phyloP scores from a whole-genome alignment of 2,113 vertebrate genomes.

The Caranx melampygus region DNA sequence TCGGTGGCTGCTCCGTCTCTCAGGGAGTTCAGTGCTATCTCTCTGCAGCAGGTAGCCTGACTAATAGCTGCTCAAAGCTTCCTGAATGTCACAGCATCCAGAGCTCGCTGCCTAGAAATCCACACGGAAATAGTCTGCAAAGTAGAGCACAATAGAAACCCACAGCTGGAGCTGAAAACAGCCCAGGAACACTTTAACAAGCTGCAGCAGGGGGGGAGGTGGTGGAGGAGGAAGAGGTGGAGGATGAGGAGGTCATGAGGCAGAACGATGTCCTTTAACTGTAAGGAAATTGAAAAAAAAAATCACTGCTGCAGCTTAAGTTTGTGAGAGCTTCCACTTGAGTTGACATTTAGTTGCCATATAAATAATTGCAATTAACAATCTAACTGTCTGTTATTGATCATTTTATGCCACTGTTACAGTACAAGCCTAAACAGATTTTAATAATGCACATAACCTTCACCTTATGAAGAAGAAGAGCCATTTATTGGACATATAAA shows the following conservation, averaged over 20 bases:
- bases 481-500: too few species aligned
- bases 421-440: too few species aligned
- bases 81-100: conserved; percentile 73
- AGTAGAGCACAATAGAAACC: conserved; percentile 50
- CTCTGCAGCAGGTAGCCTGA: conserved; percentile 76
- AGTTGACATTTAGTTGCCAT: too few species aligned
- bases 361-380: too few species aligned
- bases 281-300: too few species aligned
- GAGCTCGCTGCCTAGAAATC: conserved; percentile 64
- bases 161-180: conserved; percentile 53
- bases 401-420: too few species aligned
- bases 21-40: conserved; percentile 76
- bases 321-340: too few species aligned
- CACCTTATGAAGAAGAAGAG: too few species aligned
- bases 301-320: too few species aligned
- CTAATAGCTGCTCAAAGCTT: conserved; percentile 77
- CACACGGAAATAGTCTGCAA: conserved; percentile 68
- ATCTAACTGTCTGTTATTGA: too few species aligned
- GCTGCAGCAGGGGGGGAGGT: conserved; percentile 27
- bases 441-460: too few species aligned
- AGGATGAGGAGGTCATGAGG: conserved; percentile 19
- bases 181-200: conserved; percentile 34
- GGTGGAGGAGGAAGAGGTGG: conserved; percentile 22
- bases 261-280: conserved; percentile 8
- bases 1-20: conserved; percentile 58